Evolutionary conservation across 2,797 vertebrate species (phyloP).

Genomic region (Chlorospingus flavigularis): DNA sequence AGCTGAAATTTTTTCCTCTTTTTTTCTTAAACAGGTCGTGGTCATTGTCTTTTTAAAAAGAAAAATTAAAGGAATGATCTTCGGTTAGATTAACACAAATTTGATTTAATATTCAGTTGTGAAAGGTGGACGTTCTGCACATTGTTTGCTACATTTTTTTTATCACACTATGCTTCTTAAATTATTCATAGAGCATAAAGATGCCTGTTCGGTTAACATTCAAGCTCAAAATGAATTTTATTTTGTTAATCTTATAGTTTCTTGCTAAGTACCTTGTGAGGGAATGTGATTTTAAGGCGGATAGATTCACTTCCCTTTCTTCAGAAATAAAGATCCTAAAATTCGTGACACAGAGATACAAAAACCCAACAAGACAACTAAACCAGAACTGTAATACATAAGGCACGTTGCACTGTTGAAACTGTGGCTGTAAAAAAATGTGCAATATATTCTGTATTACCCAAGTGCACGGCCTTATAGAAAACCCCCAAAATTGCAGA

Average conservation of each 20-base stretch:
- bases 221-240: background rate
- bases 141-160: background rate
- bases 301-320: background rate
- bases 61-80: background rate
- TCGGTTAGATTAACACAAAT: background rate
- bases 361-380: background rate
- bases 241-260: background rate
- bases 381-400: background rate
- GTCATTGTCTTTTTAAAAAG: background rate
- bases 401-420: background rate
- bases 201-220: background rate
- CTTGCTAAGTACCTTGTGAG: background rate
- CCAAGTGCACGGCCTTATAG: background rate
- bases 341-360: background rate
- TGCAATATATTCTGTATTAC: background rate
- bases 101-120: background rate
- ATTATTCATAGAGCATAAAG: background rate
- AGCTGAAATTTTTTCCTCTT: background rate
- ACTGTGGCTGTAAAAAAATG: background rate
- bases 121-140: background rate
- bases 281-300: background rate
- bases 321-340: background rate
- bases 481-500: fast-evolving
- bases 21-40: background rate
- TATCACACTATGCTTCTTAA: background rate